Evolutionary conservation across 2,113 vertebrate genomes (phyloP).

Genomic region (Ammodytes dubius): DNA sequence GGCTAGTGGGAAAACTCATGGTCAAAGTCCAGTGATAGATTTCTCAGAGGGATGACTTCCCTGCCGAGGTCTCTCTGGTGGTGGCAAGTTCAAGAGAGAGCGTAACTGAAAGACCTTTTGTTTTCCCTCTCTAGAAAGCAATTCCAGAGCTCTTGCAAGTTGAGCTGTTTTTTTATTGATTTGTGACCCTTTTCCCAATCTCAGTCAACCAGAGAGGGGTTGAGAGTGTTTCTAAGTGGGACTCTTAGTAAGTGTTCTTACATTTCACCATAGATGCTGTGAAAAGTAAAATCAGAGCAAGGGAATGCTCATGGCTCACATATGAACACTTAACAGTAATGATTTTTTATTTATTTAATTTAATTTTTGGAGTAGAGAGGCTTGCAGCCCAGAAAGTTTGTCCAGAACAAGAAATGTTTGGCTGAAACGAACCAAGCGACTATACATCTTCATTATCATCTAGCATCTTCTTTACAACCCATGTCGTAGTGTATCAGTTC

Average conservation of each 20-base stretch:
- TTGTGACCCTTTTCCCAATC: neutral
- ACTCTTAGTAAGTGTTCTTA: neutral
- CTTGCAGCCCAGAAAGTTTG: too few species aligned
- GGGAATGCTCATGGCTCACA: neutral
- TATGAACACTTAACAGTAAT: neutral
- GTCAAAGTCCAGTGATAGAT: slow-evolving; percentile 68
- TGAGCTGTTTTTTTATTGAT: slow-evolving; percentile 49
- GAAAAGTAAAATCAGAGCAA: neutral
- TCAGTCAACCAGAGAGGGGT: neutral
- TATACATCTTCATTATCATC: too few species aligned
- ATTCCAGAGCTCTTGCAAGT: slow-evolving; percentile 32
- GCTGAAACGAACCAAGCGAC: too few species aligned
- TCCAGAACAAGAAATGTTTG: too few species aligned
- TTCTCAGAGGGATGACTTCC: slow-evolving; percentile 63
- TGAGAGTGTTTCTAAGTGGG: slow-evolving; percentile 15
- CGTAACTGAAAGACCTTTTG: slow-evolving; percentile 26
- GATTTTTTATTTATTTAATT: too few species aligned
- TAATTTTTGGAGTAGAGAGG: too few species aligned
- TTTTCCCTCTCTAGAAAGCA: slow-evolving; percentile 44
- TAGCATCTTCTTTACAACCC: too few species aligned
- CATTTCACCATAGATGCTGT: neutral
- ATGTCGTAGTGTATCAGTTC: too few species aligned
- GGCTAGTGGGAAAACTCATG: slow-evolving; percentile 46
- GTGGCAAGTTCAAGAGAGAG: slow-evolving; percentile 27
- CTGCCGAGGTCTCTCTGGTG: slow-evolving; percentile 51